Percentiles rank a stretch among this genome's conserved stretches.
Evolutionary conservation across 2,888 invertebrate genomes (phyloP).

Genomic region (Myathropa florea): DNA sequence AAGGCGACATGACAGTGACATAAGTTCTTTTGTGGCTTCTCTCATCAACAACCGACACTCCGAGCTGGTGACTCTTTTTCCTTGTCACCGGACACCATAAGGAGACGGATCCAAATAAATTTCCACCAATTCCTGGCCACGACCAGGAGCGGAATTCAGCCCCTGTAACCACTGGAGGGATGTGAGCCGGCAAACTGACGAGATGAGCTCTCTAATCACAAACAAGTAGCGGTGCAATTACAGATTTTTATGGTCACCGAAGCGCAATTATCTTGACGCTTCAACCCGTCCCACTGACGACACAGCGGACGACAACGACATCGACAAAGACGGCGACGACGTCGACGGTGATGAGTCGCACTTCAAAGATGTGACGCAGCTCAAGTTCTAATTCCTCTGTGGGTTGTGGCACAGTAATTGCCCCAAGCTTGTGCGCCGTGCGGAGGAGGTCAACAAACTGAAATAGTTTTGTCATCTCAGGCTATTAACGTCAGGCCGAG

Average conservation of each 20-base stretch:
- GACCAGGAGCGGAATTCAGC: conserved; percentile 33
- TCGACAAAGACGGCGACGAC: neutral
- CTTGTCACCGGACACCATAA: conserved; percentile 49
- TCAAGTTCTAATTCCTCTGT: conserved; percentile 64
- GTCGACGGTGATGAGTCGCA: conserved; percentile 32
- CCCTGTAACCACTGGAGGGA: neutral
- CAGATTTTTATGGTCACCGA: conserved; percentile 68
- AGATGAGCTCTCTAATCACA: conserved; percentile 55
- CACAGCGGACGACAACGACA: neutral
- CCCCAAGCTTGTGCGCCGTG: neutral
- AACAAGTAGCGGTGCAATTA: conserved; percentile 68
- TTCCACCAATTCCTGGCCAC: conserved; percentile 58
- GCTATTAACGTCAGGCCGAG: conserved; percentile 39
- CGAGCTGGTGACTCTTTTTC: conserved; percentile 7
- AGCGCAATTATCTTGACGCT: conserved; percentile 67
- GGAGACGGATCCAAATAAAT: conserved; percentile 70
- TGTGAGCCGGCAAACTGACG: conserved; percentile 3
- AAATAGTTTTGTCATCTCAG: conserved; percentile 11
- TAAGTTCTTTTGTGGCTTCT: conserved; percentile 70
- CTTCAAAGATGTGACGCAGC: conserved; percentile 65
- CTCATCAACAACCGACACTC: conserved; percentile 56
- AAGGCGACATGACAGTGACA: conserved; percentile 70
- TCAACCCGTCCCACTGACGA: conserved; percentile 10
- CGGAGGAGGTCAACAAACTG: conserved; percentile 53
- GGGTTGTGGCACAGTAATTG: conserved; percentile 40